phyloP scores from a whole-genome alignment of 2,113 vertebrate species.

The Psittacula cyanocephala region DNA sequence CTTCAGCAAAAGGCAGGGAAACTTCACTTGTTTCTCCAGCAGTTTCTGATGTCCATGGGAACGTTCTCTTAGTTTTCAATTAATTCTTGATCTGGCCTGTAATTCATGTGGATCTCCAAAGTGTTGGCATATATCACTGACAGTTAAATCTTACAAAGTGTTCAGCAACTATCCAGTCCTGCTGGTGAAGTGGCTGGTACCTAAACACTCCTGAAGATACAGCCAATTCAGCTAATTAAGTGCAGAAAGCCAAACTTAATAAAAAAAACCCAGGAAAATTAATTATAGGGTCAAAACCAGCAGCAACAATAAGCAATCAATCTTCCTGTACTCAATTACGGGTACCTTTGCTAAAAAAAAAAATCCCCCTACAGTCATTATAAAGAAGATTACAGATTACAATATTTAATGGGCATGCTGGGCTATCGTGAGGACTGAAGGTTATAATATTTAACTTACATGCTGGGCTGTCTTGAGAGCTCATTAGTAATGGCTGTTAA shows the following conservation, averaged over 20 bases:
- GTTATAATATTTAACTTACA: not conserved
- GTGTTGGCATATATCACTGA: not conserved
- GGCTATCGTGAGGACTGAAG: not conserved
- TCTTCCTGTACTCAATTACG: not conserved
- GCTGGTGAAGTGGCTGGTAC: not conserved
- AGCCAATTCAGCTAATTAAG: not conserved
- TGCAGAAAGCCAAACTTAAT: not conserved
- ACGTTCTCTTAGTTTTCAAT: not conserved
- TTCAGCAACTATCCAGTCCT: not conserved
- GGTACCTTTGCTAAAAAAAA: not conserved
- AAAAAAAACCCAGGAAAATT: not conserved
- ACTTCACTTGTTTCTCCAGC: not conserved
- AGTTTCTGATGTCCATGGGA: not conserved
- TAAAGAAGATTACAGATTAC: not conserved
- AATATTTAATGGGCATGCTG: not conserved
- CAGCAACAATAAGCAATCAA: not conserved
- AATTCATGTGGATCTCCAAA: not conserved
- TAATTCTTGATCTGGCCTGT: not conserved
- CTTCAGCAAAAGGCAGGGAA: not conserved
- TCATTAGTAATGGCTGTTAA: not conserved
- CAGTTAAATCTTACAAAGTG: not conserved
- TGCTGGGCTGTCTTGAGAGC: not conserved
- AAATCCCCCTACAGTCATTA: not conserved
- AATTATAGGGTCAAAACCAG: not conserved
- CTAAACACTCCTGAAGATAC: not conserved